Percentiles rank a stretch among this genome's conserved stretches.
Evolutionary conservation across 1,140 invertebrate species (phyloP).

Genomic region (Ostrea edulis): DNA sequence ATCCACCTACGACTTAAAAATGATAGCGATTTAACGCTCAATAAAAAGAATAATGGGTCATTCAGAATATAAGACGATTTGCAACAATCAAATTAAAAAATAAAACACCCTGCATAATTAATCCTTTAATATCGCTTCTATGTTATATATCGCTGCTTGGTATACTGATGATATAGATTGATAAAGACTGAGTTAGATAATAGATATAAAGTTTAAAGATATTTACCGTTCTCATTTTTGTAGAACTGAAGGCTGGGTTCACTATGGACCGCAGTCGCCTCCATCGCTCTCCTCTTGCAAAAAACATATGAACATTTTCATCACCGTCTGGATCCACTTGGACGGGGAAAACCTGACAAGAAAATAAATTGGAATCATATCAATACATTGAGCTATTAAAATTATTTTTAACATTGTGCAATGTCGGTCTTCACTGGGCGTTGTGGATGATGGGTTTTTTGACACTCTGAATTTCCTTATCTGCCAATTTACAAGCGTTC

Average conservation of each 20-base stretch:
- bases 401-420: constrained; percentile 23
- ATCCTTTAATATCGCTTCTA: neutral
- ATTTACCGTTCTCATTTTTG: constrained; percentile 82
- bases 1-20: constrained; percentile 6
- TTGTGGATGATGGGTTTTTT: neutral
- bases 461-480: constrained; percentile 31
- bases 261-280: constrained; percentile 82
- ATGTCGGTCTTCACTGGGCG: neutral
- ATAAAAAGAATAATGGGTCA: constrained; percentile 20
- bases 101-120: neutral
- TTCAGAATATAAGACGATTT: neutral
- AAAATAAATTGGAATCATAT: neutral
- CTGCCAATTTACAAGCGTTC: constrained; percentile 1
- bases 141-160: neutral
- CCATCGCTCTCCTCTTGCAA: constrained; percentile 80
- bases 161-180: neutral
- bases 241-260: constrained; percentile 82
- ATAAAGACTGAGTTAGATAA: too few species aligned
- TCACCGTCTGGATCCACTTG: constrained; percentile 76
- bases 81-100: neutral
- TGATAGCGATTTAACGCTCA: constrained; percentile 15
- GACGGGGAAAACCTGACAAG: constrained; percentile 73
- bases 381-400: neutral
- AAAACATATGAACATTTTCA: constrained; percentile 76
- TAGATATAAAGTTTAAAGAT: neutral